Evolutionary conservation across 2,797 vertebrate genomes (phyloP), one percentile per base, ranked within the genome.

Genomic region (Bothrops alternatus): DNA sequence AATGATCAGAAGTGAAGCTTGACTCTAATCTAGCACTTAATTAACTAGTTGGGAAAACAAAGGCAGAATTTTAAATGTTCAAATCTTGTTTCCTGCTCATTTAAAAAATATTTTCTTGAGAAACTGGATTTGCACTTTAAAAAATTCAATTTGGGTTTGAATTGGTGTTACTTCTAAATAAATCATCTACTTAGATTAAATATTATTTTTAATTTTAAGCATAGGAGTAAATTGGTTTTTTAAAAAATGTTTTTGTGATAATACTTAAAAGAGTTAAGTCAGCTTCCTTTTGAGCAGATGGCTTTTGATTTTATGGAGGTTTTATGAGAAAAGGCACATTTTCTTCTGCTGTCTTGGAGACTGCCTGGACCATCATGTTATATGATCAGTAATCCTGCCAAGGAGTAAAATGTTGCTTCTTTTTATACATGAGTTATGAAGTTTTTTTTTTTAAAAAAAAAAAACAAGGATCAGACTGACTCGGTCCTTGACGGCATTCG

Each of bases 271-370:
- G 94, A 93, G 94, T 96, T 95, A 96, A 94, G 92, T 95, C 95
- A 96, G 93, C 96, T 97, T 96, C 96, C 95, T 97, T 90, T 94
- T 94, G 96, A 97, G 96, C 93, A 96, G 96, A 96, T 95, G 95
- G 95, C 88, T 94, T 60, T 94, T 93, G 94, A 93, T 95, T 94
- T 96, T 96, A 95, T 93, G 95, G 93, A 91, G 93, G 92, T 95
- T 0, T 5, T 94, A 94, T 0, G 1, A 88, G 90, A 96, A 96
- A 96, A 94, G 94, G 92, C 93, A 94, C 94, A 47, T 94, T 96
- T 93, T 96, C 96, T 93, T 95, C 94, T 96, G 92, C 92, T 93
- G 82, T 94, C 86, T 73, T 93, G 92, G 94, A 95, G 93, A 93
- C 90, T 95, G 90, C 92, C 88, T 95, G 93, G 95, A 89, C 0